Base-by-base conservation (phyloP, 2,888 invertebrate genomes). In the Eretmocerus hayati region DNA sequence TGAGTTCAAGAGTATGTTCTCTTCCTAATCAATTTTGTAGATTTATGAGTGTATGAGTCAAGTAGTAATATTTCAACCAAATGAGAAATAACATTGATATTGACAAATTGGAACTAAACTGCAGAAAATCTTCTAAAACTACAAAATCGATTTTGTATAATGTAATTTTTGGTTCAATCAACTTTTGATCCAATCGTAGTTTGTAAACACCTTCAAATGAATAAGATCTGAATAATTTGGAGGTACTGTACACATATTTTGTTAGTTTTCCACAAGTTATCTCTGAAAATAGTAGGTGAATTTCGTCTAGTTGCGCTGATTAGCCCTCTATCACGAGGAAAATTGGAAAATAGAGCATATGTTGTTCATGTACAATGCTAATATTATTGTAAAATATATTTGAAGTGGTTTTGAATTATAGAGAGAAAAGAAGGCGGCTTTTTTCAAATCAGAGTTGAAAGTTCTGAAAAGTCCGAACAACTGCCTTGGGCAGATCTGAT, bases 351-450 rank as follows among this genome's bases (percentile, higher is more conserved):
- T 66, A 62, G 66, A 68, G 62, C 64, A 63, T 67, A 68, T 58
- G 63, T 68, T 68, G 69, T 69, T 68, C 64, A 66, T 68, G 65
- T 67, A 68, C 67, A 69, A 67, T 66, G 64, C 66, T 69, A 67
- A 69, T 68, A 69, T 67, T 67, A 66, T 67, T 68, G 67, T 69
- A 69, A 69, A 68, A 69, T 69, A 69, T 69, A 69, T 68, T 67
- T 69, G 68, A 67, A 66, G 66, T 65, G 67, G 64, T 65, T 64
- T 67, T 62, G 60, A 62, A 61, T 56, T 50, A 38, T 54, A 52
- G 50, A 44, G 20, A 51, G 45, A 45, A 39, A 59, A 54, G 60
- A 58, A 11, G 59, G 56, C 58, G 59, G 57, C 61, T 66, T 59
- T 59, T 67, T 65, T 66, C 59, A 62, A 62, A 64, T 64, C 61